Conservation (phyloP, 2,113 vertebrate genomes). For the Echinops telfairi region DNA sequence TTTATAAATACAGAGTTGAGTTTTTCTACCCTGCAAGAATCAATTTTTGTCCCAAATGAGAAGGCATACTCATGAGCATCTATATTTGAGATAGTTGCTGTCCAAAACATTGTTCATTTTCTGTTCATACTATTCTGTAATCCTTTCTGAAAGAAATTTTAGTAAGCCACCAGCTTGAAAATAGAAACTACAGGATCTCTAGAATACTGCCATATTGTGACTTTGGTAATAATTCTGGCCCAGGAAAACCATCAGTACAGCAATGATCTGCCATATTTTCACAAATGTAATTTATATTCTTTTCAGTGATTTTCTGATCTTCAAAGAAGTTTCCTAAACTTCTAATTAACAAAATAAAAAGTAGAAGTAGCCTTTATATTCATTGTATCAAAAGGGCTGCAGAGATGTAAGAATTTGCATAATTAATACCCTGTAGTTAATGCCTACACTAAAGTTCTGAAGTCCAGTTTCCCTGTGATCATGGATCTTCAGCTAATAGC, state of each 20-base stretch:
- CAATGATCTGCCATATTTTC: not conserved
- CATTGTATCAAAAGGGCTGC: not conserved
- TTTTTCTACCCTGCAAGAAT: not conserved
- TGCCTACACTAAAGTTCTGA: not conserved
- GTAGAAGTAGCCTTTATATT: conserved; percentile 31
- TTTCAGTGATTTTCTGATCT: not conserved
- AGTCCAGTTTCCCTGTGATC: not conserved
- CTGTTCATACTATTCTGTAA: not conserved
- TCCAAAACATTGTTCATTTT: not conserved
- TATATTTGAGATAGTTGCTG: not conserved
- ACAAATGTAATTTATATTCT: conserved; percentile 8
- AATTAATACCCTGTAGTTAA: not conserved
- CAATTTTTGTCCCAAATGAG: not conserved
- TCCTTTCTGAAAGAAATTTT: conserved; percentile 14
- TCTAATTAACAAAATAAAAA: conserved; percentile 32
- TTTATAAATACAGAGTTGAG: not conserved
- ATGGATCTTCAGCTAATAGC: not conserved
- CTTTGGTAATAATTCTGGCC: not conserved
- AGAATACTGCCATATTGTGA: conserved; percentile 40
- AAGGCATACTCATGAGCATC: not conserved
- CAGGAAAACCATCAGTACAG: not conserved
- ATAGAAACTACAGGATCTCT: not conserved
- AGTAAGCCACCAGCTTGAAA: conserved; percentile 15
- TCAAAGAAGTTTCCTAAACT: conserved; percentile 40
- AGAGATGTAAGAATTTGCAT: not conserved